A percentile compares a stretch with the other conserved stretches of the same genome.
Conservation (phyloP, 2,888 invertebrate genomes). For the Abrostola tripartita region DNA sequence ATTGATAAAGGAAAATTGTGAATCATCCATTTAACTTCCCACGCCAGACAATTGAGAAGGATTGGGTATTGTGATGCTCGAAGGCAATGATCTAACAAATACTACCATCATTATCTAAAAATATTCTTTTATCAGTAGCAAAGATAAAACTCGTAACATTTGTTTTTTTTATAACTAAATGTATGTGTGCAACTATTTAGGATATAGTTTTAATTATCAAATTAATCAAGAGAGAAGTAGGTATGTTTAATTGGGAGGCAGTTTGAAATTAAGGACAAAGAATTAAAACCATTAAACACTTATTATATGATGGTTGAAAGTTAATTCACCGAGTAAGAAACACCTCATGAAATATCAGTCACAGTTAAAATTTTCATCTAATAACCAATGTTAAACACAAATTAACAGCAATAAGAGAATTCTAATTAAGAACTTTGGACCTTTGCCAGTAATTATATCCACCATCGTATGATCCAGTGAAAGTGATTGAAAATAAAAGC, state of each 20-base stretch:
- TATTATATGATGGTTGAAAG: slow-evolving; percentile 1
- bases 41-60: slow-evolving; percentile 23
- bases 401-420: slow-evolving; percentile 71
- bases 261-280: slow-evolving; percentile 7
- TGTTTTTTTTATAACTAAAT: neutral
- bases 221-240: too few species aligned
- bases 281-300: neutral
- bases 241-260: too few species aligned
- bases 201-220: neutral
- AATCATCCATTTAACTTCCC: slow-evolving; percentile 34
- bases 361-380: slow-evolving; percentile 26
- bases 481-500: slow-evolving; percentile 63
- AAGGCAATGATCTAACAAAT: slow-evolving; percentile 20
- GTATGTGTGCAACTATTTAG: slow-evolving; percentile 16
- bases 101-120: slow-evolving; percentile 14
- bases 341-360: slow-evolving; percentile 22
- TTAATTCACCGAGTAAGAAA: slow-evolving; percentile 11
- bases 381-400: slow-evolving; percentile 56
- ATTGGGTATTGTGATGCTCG: slow-evolving; percentile 27
- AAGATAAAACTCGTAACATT: neutral
- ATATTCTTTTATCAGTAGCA: neutral
- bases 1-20: slow-evolving; percentile 34
- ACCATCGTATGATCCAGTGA: slow-evolving; percentile 62
- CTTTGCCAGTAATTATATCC: slow-evolving; percentile 72
- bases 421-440: slow-evolving; percentile 79